A percentile compares a stretch with the other conserved stretches of the same genome.
These are phyloP conservation scores for Galbula dea DNA, from an alignment of 2,113 vertebrate species.

Conservation along the genomic window DNA sequence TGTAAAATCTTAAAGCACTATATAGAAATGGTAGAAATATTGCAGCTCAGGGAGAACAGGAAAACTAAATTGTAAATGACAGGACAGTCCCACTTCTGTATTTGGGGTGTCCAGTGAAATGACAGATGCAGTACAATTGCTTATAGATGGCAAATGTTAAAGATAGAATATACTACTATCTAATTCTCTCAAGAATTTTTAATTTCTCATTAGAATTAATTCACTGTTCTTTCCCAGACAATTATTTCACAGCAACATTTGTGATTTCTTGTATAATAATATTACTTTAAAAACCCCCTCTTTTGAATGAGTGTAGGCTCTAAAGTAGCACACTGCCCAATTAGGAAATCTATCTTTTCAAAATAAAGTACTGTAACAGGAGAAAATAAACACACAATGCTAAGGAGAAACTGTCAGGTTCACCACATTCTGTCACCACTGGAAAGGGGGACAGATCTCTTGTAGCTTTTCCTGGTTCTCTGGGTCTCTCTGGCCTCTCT, in stretches of 20 bases:
- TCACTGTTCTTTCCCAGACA: neutral
- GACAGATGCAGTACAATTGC: neutral
- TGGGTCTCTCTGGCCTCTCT: too few relatives aligned
- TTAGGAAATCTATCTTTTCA: neutral
- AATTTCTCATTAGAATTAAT: neutral
- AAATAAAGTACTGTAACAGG: neutral
- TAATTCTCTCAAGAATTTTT: neutral
- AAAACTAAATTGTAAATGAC: neutral
- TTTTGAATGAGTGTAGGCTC: neutral
- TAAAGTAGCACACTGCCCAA: neutral
- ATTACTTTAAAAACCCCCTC: neutral
- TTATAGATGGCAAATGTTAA: neutral
- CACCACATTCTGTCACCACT: neutral
- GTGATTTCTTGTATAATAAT: neutral
- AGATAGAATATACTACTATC: neutral
- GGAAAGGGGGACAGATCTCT: neutral
- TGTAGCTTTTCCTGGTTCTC: neutral
- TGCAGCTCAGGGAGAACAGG: neutral
- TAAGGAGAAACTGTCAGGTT: neutral
- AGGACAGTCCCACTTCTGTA: neutral
- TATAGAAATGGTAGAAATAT: neutral
- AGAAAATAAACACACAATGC: neutral
- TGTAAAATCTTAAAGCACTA: neutral
- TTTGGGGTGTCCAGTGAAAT: neutral
- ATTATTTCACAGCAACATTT: neutral